These are phyloP conservation scores for Romanogobio albipinnatus DNA, from an alignment of 2,113 vertebrate species.

Conservation along the genomic window DNA sequence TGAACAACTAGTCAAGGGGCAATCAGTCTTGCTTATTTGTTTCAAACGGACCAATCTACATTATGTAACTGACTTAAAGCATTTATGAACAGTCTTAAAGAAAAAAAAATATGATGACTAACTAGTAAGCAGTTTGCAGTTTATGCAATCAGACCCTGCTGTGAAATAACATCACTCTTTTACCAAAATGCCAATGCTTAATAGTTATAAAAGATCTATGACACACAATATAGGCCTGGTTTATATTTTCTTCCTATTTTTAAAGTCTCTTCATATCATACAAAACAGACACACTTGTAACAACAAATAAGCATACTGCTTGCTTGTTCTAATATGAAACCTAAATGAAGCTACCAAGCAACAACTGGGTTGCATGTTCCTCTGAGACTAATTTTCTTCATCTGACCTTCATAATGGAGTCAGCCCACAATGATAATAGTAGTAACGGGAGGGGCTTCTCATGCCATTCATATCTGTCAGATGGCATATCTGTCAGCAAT, in stretches of 20 bases:
- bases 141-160: no score
- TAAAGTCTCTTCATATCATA: neutral
- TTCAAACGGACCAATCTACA: no score
- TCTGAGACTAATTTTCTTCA: conserved; percentile 52
- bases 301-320: conserved; percentile 25
- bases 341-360: conserved; percentile 58
- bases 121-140: no score
- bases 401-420: conserved; percentile 66
- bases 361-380: conserved; percentile 67
- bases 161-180: neutral
- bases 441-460: conserved; percentile 9
- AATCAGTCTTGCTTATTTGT: no score
- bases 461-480: conserved; percentile 29
- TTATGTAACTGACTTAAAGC: no score
- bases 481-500: neutral
- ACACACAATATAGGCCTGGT: neutral
- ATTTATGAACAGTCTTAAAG: no score
- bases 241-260: neutral
- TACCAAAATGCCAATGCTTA: neutral
- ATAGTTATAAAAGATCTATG: neutral
- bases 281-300: neutral
- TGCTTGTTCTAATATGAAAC: conserved; percentile 50
- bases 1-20: no score
- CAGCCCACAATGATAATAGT: conserved; percentile 49
- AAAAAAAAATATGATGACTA: no score